Conservation (phyloP, 64 coral and sea anemone genomes). For the Catalaphyllia jardinei region DNA sequence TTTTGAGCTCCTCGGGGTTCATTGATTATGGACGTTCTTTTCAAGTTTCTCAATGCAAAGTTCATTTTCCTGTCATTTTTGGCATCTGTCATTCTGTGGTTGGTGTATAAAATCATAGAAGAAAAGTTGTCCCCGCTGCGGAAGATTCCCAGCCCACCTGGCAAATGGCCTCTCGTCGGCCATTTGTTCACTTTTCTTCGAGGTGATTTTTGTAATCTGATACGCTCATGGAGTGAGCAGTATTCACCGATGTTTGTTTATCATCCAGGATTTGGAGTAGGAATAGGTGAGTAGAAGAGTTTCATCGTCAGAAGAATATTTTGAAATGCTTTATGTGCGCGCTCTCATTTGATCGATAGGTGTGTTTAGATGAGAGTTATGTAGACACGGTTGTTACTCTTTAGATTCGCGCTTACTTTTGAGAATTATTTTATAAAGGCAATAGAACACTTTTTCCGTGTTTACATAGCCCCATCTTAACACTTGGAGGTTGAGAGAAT, state of each 20-base stretch:
- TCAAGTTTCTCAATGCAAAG: neutral
- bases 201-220: neutral
- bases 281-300: slow-evolving; percentile 26
- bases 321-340: too few species aligned
- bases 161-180: slow-evolving; percentile 44
- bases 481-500: too few species aligned
- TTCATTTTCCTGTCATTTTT: neutral
- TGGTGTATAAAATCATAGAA: slow-evolving; percentile 46
- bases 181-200: slow-evolving; percentile 35
- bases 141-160: slow-evolving; percentile 53
- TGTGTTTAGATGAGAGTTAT: too few species aligned
- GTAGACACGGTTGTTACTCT: too few species aligned
- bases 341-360: too few species aligned
- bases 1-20: too few species aligned
- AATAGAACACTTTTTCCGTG: too few species aligned
- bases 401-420: too few species aligned
- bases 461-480: too few species aligned
- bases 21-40: neutral
- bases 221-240: slow-evolving; percentile 34
- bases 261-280: slow-evolving; percentile 39
- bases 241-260: slow-evolving; percentile 37
- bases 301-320: too few species aligned
- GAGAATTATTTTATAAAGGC: too few species aligned
- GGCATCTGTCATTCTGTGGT: neutral
- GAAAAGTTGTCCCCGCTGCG: slow-evolving; percentile 48